Evolutionary conservation across 2,888 invertebrate species (phyloP), one percentile per base, ranked within the genome.

Genomic region (Dorcus hopei): DNA sequence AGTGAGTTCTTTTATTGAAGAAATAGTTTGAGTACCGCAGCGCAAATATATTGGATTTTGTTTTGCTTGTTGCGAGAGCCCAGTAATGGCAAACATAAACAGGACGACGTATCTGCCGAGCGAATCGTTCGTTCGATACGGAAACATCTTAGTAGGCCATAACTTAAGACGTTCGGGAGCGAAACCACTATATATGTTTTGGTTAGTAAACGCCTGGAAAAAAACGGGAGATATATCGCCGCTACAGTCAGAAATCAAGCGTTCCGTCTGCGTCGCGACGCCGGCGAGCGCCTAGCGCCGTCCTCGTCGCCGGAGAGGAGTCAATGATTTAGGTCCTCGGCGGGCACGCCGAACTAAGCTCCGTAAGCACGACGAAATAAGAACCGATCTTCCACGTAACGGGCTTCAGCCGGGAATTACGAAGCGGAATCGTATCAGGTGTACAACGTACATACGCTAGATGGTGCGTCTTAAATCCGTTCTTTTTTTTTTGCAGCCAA

Each of bases 181-280:
- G 70, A 73, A 76, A 77, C 77, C 76, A 75, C 77, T 77, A 76
- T 76, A 77, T 76, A 76, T 76, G 77, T 77, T 77, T 76, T 73
- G 77, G 77, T 76, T 76, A 72, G 70, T 72, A 70, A 70, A 68
- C 70, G 71, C 70, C 72, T 71, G 70, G 68, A 66, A 71, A 73
- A 73, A 73, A 74, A 72, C 65, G 66, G 66, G 68, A 74, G 75
- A 75, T 75, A 75, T 75, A 75, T 75, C 68, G 26, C 26, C 26
- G 75, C 70, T 70, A 64, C 70, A 67, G 73, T 71, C 71, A 68
- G 70, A 68, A 69, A 72, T 71, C 70, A 70, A 65, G 62, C 56
- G 49, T 16, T 45, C 45, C 19, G 16, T 49, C 51, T 51, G 11
- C 38, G 51, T 40, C 40, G 19, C 51, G 16, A 16, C n/a, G 38